Base-by-base conservation (phyloP, 2,797 vertebrate genomes). In the Chelmon rostratus region DNA sequence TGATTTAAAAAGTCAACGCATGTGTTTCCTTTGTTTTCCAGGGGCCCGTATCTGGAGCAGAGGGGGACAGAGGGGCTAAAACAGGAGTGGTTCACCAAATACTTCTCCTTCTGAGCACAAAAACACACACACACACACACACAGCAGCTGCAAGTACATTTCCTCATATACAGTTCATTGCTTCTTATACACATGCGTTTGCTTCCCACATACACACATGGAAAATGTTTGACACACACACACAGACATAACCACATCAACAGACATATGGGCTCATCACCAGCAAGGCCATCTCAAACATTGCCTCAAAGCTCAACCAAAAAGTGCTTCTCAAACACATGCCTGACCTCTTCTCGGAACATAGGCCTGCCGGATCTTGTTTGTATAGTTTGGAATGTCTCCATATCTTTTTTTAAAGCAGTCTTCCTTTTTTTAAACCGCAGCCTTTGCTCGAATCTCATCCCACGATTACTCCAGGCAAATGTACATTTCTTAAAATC, bases 1-100 rank as follows among this genome's bases (percentile, higher is more conserved):
- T 49, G 11, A 33, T 33, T 31, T 13, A 21, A 44, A 15, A 40
- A 70, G 18, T 76, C 35, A 40, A 9, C 31, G 8, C 19, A 15
- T 61, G 7, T 79, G 9, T 63, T 70, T 83, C 10, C 57, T 89
- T 15, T 82, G 38, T 78, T 59, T 73, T 87, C 21, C 8, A 95
- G 91, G 85, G 89, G 91, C 61, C 88, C 90, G 2, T 92, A 91
- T 78, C 84, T 90, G 87, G 96, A 94, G 75, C 96, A 96, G 85
- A 93, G 93, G 72, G 88, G 94, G 68, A 93, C 90, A 25, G 95
- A 96, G 88, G 97, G 93, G 6, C 96, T 95, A 35, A 96, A 96
- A 78, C 97, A 98, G 88, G 97, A 99, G 91, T 99, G 98, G 98
- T 98, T 98, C 91, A 99, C 97, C 71, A 99, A 99, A 87, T 99